Evolutionary conservation across 2,113 vertebrate species (phyloP).

Genomic region (Aphyosemion australe): DNA sequence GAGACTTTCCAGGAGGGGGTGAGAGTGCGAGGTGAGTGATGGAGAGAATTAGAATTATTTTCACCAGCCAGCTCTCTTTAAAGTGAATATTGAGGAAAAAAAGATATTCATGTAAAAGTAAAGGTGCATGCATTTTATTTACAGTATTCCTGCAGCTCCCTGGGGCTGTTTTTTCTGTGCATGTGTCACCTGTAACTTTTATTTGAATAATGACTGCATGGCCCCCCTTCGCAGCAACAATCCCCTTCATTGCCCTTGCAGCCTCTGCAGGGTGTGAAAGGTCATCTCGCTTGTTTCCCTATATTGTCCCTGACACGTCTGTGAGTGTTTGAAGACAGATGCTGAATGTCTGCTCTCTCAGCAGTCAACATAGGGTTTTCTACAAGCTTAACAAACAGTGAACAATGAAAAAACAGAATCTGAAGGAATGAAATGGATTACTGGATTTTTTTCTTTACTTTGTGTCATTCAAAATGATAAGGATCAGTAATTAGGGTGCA

Average conservation of each 20-base stretch:
- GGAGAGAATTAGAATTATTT: too few species aligned
- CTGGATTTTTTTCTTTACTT: conserved; percentile 19
- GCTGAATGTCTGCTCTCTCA: conserved; percentile 35
- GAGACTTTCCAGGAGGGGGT: too few species aligned
- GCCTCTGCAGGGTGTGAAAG: conserved; percentile 31
- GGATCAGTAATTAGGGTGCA: conserved; percentile 5
- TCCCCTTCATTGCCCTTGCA: conserved; percentile 30
- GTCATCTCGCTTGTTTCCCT: conserved; percentile 38
- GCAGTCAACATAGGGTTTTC: conserved; percentile 22
- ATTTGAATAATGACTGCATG: conserved; percentile 56
- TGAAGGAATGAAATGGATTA: conserved; percentile 16
- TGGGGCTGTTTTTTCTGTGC: background rate
- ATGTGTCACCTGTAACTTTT: conserved; percentile 59
- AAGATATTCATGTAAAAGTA: too few species aligned
- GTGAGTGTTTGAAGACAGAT: conserved; percentile 32
- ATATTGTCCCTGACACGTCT: conserved; percentile 32
- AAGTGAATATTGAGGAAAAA: too few species aligned
- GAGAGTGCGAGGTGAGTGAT: too few species aligned
- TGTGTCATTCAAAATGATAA: conserved; percentile 21
- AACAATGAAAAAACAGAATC: conserved; percentile 2
- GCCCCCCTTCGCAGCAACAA: conserved; percentile 13
- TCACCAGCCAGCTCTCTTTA: too few species aligned
- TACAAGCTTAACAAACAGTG: conserved; percentile 1
- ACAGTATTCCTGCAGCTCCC: background rate
- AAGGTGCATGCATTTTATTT: too few species aligned